Evolutionary conservation across 2,888 invertebrate species (phyloP).

Genomic region (Onchidella celtica): DNA sequence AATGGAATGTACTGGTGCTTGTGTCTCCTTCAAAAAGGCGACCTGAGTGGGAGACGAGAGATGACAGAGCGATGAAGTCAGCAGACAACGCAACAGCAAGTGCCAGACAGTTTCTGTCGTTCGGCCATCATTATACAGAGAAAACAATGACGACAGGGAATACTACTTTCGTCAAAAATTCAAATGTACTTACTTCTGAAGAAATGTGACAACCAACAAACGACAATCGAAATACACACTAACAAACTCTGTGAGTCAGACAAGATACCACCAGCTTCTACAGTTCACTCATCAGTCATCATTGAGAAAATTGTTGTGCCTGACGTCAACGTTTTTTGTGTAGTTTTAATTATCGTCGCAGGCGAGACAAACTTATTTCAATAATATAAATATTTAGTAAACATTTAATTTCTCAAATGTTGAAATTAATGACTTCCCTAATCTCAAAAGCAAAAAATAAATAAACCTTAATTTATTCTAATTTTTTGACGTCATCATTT

Average conservation of each 20-base stretch:
- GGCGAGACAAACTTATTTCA: constrained; percentile 51
- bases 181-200: constrained; percentile 6
- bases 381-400: too few species aligned
- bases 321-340: constrained; percentile 68
- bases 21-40: not conserved
- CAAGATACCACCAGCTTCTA: not conserved
- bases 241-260: constrained; percentile 31
- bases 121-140: not conserved
- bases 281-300: constrained; percentile 40
- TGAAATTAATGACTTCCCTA: too few species aligned
- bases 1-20: not conserved
- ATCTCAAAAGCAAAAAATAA: too few species aligned
- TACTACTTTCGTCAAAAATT: constrained; percentile 8
- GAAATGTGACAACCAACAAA: not conserved
- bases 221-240: too few species aligned
- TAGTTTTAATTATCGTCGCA: constrained; percentile 61
- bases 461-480: too few species aligned
- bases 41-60: not conserved
- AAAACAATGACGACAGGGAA: not conserved
- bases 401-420: too few species aligned
- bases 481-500: too few species aligned
- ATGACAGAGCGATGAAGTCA: not conserved
- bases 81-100: not conserved
- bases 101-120: too few species aligned
- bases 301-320: constrained; percentile 32